Conservation (phyloP, 2,113 vertebrate genomes). For the Hirundichthys speculiger region DNA sequence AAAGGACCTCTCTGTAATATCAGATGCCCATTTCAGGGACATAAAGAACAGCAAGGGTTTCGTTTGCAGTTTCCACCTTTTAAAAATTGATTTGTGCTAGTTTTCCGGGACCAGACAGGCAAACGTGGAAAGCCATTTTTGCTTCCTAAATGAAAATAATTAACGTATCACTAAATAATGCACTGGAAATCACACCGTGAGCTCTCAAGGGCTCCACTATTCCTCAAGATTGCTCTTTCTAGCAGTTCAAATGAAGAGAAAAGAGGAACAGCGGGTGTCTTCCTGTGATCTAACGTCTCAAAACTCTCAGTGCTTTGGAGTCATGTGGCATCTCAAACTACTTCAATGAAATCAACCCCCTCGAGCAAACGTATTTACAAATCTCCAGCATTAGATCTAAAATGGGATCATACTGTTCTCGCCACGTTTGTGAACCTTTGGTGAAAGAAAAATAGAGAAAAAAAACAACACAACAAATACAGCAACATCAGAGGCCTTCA, state of each 20-base stretch:
- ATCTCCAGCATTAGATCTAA: too few species aligned
- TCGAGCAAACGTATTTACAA: constrained; percentile 17
- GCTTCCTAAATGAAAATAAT: not conserved
- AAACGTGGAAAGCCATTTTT: not conserved
- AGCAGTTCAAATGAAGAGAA: too few species aligned
- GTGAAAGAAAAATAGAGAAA: too few species aligned
- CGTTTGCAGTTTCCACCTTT: too few species aligned
- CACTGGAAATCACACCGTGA: not conserved
- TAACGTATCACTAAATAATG: constrained; percentile 6
- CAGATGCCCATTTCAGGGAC: not conserved
- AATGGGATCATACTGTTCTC: too few species aligned
- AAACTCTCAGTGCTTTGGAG: constrained; percentile 31
- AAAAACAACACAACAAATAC: not conserved
- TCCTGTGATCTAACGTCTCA: constrained; percentile 13
- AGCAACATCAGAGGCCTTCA: constrained; percentile 1
- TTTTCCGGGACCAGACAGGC: not conserved
- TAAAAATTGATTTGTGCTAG: not conserved
- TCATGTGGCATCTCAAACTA: constrained; percentile 8
- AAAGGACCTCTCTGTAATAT: constrained; percentile 27
- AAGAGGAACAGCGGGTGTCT: too few species aligned
- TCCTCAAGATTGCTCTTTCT: not conserved
- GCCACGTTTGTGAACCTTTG: too few species aligned
- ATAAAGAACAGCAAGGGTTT: too few species aligned
- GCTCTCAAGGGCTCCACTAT: constrained; percentile 7
- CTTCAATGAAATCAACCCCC: constrained; percentile 16